Conservation (phyloP, 2,888 invertebrate genomes). For the Pecten maximus region DNA sequence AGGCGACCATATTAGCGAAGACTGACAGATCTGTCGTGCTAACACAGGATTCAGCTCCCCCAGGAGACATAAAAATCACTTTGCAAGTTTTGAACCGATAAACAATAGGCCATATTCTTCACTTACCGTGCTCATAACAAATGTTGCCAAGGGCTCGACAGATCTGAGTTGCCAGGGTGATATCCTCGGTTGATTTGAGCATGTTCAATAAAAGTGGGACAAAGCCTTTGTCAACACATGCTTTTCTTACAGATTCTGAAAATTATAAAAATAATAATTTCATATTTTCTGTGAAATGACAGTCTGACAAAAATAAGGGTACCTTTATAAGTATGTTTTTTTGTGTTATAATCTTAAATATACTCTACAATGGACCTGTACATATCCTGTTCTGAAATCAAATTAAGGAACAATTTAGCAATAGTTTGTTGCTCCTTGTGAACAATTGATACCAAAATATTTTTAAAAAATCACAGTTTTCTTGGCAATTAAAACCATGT, state of each 20-base stretch:
- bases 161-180: constrained; percentile 87
- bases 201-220: constrained; percentile 77
- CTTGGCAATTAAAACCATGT: too few species aligned
- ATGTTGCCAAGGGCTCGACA: constrained; percentile 94
- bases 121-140: constrained; percentile 92
- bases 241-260: constrained; percentile 88
- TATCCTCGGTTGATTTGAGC: constrained; percentile 70
- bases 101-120: not conserved
- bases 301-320: too few species aligned
- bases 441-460: too few species aligned
- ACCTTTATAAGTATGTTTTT: too few species aligned
- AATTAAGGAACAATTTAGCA: too few species aligned
- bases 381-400: too few species aligned
- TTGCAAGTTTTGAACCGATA: constrained; percentile 18
- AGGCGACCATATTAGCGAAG: not conserved
- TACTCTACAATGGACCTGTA: too few species aligned
- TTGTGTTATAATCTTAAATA: too few species aligned
- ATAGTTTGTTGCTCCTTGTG: too few species aligned
- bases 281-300: not conserved
- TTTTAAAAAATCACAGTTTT: too few species aligned
- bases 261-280: constrained; percentile 43
- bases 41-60: not conserved
- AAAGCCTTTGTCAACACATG: constrained; percentile 83
- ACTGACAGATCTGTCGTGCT: not conserved
- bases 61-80: constrained; percentile 3